Base-by-base conservation (phyloP, 2,888 invertebrate species). In the Lasioglossum marginatum region DNA sequence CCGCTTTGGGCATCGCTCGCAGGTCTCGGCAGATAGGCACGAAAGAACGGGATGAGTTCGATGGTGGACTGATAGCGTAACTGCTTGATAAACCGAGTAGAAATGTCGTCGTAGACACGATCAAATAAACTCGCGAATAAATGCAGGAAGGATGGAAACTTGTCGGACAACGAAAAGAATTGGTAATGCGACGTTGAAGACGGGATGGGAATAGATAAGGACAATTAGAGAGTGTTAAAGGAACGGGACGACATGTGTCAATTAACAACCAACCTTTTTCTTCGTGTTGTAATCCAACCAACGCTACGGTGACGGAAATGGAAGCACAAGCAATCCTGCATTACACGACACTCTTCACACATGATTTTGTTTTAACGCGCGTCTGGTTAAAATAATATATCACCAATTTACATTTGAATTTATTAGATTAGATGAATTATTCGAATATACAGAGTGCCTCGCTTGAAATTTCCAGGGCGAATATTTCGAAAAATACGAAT, bases 1-100 rank as follows among this genome's bases (percentile, higher is more conserved):
- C 73, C 34, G 68, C 77, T 70, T 80, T 45, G 16, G 43, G 48
- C 66, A 76, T 72, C 48, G 68, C 48, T 68, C 34, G 57, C 23
- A 34, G 34, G 83, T 70, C 76, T 31, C 52, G 70, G 6, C 34
- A 16, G 63, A 72, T 31, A 27, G 27, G 52, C n/a, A 68, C 31
- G 72, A 14, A 23, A 16, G 43, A 66, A 31, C 57, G 43, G 48
- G 31, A 45, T 0, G 37, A 19, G 74, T 68, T 48, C 45, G 72
- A 76, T 66, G 66, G 19, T n/a, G 16, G 37, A n/a, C 57, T 4
- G 85, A 83, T 85, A 79, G 45, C n/a, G 31, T 14, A 48, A 79
- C 71, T 52, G 63, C 37, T 70, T 60, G 85, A 79, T 79, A 76
- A 57, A 76, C 19, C n/a, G 66, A 63, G 19, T 71, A 76, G 75